Percentiles rank a stretch among this genome's conserved stretches.
Conservation (phyloP, 2,113 vertebrate species). For the Upupa epops region DNA sequence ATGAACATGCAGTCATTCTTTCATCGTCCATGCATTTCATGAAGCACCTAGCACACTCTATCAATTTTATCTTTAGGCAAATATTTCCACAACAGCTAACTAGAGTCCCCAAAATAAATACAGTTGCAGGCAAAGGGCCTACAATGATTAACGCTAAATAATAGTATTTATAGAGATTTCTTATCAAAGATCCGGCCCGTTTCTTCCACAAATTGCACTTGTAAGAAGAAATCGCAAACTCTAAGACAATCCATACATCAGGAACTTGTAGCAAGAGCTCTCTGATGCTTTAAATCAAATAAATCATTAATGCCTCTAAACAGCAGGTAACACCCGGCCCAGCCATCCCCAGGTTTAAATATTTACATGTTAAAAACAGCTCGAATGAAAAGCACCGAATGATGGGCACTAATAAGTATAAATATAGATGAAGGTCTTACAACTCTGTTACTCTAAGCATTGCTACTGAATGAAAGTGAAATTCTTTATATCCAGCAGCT, state of each 20-base stretch:
- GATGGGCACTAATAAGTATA: neutral
- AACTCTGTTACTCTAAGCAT: neutral
- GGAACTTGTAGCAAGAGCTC: neutral
- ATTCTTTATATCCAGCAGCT: neutral
- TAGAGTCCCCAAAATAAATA: slow-evolving; percentile 13
- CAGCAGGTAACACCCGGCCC: neutral
- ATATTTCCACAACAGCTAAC: neutral
- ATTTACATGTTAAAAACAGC: neutral
- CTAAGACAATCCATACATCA: neutral
- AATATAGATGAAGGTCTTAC: neutral
- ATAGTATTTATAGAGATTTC: neutral
- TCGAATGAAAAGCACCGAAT: neutral
- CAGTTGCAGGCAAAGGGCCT: neutral
- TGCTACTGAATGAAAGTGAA: neutral
- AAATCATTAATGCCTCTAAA: neutral
- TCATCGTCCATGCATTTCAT: neutral
- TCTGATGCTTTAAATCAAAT: neutral
- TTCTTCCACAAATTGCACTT: neutral
- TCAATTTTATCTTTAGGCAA: neutral
- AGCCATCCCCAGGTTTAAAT: neutral
- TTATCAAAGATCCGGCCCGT: neutral
- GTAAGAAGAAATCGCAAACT: neutral
- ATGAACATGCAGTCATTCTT: neutral
- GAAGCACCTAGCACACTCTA: neutral
- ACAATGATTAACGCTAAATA: neutral